A percentile compares a stretch with the other conserved stretches of the same genome.
Conservation (phyloP, 2,797 vertebrate genomes). For the Xenopus petersii region DNA sequence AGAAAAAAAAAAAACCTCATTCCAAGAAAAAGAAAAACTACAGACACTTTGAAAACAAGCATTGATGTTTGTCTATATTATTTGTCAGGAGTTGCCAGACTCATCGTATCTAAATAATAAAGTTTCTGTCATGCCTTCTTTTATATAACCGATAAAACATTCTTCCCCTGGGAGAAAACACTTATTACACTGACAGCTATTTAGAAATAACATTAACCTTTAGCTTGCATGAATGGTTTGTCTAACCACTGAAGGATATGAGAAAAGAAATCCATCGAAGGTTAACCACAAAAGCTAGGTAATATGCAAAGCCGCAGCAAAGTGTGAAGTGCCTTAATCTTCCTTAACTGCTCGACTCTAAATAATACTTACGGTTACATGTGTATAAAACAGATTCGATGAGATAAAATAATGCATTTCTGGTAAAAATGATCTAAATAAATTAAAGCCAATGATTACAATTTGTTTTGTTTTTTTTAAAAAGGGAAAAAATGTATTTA, state of each 20-base stretch:
- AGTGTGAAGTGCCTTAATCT: slow-evolving; percentile 31
- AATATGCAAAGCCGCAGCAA: slow-evolving; percentile 34
- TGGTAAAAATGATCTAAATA: too few relatives aligned
- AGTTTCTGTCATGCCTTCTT: slow-evolving; percentile 36
- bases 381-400: too few relatives aligned
- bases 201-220: slow-evolving; percentile 49
- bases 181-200: slow-evolving; percentile 48
- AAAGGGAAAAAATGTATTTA: too few relatives aligned
- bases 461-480: too few relatives aligned
- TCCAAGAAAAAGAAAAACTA: background rate
- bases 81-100: slow-evolving; percentile 24
- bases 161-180: slow-evolving; percentile 45
- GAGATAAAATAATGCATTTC: too few relatives aligned
- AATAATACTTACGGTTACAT: too few relatives aligned
- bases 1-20: too few relatives aligned
- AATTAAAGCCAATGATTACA: too few relatives aligned
- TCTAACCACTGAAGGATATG: slow-evolving; percentile 44
- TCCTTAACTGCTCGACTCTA: slow-evolving; percentile 28
- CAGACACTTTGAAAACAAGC: background rate
- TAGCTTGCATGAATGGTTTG: slow-evolving; percentile 48
- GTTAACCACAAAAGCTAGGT: slow-evolving; percentile 40
- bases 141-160: slow-evolving; percentile 40
- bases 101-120: slow-evolving; percentile 41
- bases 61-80: background rate
- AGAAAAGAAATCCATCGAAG: slow-evolving; percentile 46